Percentiles rank a stretch among this genome's conserved stretches.
These are phyloP conservation scores for Holcopasites calliopsidis DNA, from an alignment of 1,140 invertebrate genomes.

Conservation along the genomic window DNA sequence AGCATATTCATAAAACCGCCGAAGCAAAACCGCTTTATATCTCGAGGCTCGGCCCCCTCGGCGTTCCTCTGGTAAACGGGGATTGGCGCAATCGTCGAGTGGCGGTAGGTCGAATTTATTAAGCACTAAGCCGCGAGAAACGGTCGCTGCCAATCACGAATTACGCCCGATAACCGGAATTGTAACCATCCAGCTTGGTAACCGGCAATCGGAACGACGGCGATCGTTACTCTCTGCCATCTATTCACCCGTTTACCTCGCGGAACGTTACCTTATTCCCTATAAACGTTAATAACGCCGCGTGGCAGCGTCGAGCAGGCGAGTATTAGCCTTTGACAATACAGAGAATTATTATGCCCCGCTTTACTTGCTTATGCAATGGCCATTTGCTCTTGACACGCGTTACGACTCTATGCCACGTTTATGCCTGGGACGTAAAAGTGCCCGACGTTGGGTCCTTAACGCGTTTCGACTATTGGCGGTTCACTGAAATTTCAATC, in stretches of 20 bases:
- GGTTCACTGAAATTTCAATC: conserved; percentile 26
- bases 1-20: conserved; percentile 78
- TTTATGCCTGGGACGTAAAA: conserved; percentile 72
- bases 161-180: conserved; percentile 75
- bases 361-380: conserved; percentile 61
- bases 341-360: conserved; percentile 69
- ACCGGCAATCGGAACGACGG: conserved; percentile 63
- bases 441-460: conserved; percentile 26
- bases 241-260: conserved; percentile 45
- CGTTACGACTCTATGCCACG: conserved; percentile 71
- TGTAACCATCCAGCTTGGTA: conserved; percentile 68
- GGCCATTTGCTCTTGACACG: conserved; percentile 67
- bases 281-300: conserved; percentile 69
- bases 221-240: conserved; percentile 60
- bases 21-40: conserved; percentile 77
- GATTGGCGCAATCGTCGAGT: conserved; percentile 6
- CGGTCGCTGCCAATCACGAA: conserved; percentile 76
- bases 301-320: conserved; percentile 23
- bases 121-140: conserved; percentile 73
- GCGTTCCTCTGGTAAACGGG: conserved; percentile 8
- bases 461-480: too few species aligned
- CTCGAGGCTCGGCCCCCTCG: conserved; percentile 53
- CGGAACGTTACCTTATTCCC: conserved; percentile 69
- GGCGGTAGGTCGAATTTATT: conserved; percentile 72
- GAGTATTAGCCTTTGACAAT: conserved; percentile 68